Percentiles rank a stretch among this genome's conserved stretches.
Conservation (phyloP, 2,888 invertebrate species). For the Erebia aethiops region DNA sequence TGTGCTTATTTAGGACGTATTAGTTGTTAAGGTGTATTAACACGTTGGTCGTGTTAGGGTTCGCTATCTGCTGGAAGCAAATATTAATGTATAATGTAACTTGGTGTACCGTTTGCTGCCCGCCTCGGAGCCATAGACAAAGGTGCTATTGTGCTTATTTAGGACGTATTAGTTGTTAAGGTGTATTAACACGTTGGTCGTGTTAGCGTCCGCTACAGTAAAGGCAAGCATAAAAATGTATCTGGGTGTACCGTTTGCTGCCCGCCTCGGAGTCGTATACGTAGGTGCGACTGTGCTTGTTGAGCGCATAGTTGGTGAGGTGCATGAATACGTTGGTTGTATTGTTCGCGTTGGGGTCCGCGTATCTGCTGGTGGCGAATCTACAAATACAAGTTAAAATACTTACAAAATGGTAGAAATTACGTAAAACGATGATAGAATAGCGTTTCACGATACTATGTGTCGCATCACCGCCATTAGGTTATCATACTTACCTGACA, state of each 20-base stretch:
- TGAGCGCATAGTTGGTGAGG: constrained; percentile 96
- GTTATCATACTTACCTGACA: constrained; percentile 81
- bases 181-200: constrained; percentile 96
- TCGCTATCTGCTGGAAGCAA: too few relatives aligned
- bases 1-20: constrained; percentile 83
- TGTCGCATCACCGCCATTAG: too few relatives aligned
- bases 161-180: constrained; percentile 56
- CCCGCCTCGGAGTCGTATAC: constrained; percentile 92
- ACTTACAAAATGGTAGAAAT: too few relatives aligned
- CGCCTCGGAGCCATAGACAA: constrained; percentile 91
- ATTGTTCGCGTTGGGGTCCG: constrained; percentile 91
- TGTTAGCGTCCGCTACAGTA: constrained; percentile 83
- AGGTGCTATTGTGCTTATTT: constrained; percentile 91
- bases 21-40: constrained; percentile 90
- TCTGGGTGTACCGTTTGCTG: constrained; percentile 88
- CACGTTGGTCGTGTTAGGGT: constrained; percentile 93
- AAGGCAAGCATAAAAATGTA: background rate
- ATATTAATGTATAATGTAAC: too few relatives aligned
- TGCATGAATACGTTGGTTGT: constrained; percentile 96
- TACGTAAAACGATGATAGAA: too few relatives aligned
- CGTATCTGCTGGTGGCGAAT: constrained; percentile 94
- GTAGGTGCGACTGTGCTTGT: constrained; percentile 94
- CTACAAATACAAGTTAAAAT: background rate
- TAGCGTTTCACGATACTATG: too few relatives aligned
- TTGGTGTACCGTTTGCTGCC: constrained; percentile 92